phyloP scores from a whole-genome alignment of 2,888 invertebrate genomes.

The Drosophila quinaria region DNA sequence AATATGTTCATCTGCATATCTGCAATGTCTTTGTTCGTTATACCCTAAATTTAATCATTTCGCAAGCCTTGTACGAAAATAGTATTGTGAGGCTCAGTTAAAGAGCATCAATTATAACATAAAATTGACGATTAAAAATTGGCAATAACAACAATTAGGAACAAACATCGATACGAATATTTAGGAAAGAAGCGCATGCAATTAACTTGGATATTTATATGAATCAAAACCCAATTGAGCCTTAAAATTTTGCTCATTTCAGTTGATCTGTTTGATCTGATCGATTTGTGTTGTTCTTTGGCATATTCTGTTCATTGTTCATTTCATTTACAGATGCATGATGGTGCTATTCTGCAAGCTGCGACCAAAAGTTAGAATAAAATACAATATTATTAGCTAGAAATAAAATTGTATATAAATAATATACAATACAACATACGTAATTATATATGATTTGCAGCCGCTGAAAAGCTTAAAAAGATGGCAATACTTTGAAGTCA shows the following conservation, averaged over 20 bases:
- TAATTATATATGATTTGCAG: conserved; percentile 7
- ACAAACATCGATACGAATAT: conserved; percentile 41
- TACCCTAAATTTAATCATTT: not conserved
- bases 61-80: conserved; percentile 1
- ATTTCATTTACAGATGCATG: conserved; percentile 85
- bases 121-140: conserved; percentile 32
- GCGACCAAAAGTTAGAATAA: conserved; percentile 67
- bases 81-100: not conserved
- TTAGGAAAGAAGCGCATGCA: conserved; percentile 52
- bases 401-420: conserved; percentile 8
- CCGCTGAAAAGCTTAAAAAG: conserved; percentile 65
- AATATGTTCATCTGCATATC: not conserved
- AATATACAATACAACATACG: not conserved
- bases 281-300: conserved; percentile 6
- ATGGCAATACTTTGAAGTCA: conserved; percentile 79
- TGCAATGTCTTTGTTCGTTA: conserved; percentile 1
- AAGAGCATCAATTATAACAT: conserved; percentile 43
- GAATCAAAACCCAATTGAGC: conserved; percentile 23
- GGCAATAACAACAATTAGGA: conserved; percentile 48
- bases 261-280: not conserved
- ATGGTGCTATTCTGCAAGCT: conserved; percentile 86
- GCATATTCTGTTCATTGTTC: conserved; percentile 28
- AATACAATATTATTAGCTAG: conserved; percentile 59
- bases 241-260: conserved; percentile 12
- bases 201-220: conserved; percentile 26